phyloP scores from a whole-genome alignment of 1,140 invertebrate species.

The Luehdorfia chinensis region DNA sequence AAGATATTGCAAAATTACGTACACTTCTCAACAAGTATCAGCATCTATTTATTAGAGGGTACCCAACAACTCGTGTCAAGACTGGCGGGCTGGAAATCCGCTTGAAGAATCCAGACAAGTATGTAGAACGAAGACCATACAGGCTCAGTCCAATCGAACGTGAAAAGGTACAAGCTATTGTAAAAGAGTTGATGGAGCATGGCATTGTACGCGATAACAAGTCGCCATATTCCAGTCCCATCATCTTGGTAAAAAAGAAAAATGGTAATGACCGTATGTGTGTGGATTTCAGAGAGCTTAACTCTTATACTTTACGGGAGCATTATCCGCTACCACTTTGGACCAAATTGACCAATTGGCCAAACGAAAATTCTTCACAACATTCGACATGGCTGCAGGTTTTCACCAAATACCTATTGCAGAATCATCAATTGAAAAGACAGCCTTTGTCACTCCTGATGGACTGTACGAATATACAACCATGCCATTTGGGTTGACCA shows the following conservation, averaged over 20 bases:
- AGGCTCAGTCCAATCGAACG: slow-evolving; percentile 22
- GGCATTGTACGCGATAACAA: not conserved
- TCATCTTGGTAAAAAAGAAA: too few relatives aligned
- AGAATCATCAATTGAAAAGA: slow-evolving; percentile 54
- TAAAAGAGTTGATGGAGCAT: too few relatives aligned
- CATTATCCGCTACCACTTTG: slow-evolving; percentile 23
- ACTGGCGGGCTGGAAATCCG: slow-evolving; percentile 24
- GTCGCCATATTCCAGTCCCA: slow-evolving; percentile 3
- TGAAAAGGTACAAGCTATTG: slow-evolving; percentile 22
- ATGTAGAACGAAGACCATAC: slow-evolving; percentile 33
- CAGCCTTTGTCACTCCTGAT: slow-evolving; percentile 61
- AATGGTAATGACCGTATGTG: too few relatives aligned
- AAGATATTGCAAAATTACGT: not conserved
- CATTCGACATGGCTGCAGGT: slow-evolving; percentile 28
- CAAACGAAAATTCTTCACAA: slow-evolving; percentile 4
- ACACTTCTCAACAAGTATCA: slow-evolving; percentile 1
- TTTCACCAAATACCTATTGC: slow-evolving; percentile 57
- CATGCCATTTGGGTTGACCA: slow-evolving; percentile 30
- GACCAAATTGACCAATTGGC: slow-evolving; percentile 26
- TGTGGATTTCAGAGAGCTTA: too few relatives aligned
- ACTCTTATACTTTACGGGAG: too few relatives aligned
- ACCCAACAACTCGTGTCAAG: slow-evolving; percentile 18
- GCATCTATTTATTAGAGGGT: slow-evolving; percentile 12
- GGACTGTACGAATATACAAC: slow-evolving; percentile 25
- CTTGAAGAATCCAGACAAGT: too few relatives aligned